phyloP scores from a whole-genome alignment of 2,113 vertebrate species.

The Triplophysa tibetana region DNA sequence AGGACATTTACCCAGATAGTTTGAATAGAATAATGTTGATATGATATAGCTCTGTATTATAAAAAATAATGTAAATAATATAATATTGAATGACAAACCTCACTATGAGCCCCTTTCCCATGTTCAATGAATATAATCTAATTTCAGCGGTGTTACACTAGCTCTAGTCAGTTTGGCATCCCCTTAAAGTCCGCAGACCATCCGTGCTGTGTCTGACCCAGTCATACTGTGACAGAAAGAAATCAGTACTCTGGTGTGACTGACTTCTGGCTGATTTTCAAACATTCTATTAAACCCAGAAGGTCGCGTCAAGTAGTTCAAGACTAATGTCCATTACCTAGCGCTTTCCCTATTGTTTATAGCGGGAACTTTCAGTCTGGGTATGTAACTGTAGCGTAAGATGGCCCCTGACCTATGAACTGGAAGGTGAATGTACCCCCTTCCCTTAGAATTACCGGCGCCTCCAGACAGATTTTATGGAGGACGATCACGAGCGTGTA shows the following conservation, averaged over 20 bases:
- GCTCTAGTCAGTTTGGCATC: background rate
- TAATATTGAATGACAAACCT: background rate
- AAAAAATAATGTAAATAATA: too few relatives aligned
- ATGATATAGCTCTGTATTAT: too few relatives aligned
- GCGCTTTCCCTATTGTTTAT: background rate
- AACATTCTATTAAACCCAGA: background rate
- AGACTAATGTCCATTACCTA: background rate
- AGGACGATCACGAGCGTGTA: slow-evolving; percentile 97
- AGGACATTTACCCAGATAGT: background rate
- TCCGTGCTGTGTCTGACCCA: background rate
- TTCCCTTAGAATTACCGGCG: slow-evolving; percentile 94
- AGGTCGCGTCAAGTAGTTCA: too few relatives aligned
- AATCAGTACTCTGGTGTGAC: background rate
- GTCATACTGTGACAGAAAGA: background rate
- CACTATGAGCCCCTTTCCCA: background rate
- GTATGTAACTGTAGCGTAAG: slow-evolving; percentile 37
- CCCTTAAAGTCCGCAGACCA: background rate
- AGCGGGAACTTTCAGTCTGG: slow-evolving; percentile 9
- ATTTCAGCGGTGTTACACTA: background rate
- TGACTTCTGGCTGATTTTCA: background rate
- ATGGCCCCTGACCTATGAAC: slow-evolving; percentile 64
- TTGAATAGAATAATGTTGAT: too few relatives aligned
- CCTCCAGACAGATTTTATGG: slow-evolving; percentile 99
- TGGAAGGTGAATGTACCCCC: slow-evolving; percentile 85
- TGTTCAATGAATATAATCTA: background rate